phyloP scores from a whole-genome alignment of 2,888 invertebrate species.

The Julus scanicus region DNA sequence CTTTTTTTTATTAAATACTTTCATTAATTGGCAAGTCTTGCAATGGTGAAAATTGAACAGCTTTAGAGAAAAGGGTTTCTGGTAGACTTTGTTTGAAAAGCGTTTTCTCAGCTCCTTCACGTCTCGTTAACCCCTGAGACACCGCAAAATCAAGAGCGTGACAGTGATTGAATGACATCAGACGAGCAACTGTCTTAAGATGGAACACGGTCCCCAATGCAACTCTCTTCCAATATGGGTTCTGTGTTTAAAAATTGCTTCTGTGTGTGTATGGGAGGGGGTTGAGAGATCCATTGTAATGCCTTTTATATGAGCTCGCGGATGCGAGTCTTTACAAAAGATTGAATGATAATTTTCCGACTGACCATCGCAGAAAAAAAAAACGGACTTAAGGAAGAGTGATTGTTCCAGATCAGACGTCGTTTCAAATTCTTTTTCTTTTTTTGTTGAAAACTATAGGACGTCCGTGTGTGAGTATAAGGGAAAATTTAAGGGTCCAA shows the following conservation, averaged over 20 bases:
- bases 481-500: not conserved
- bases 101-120: constrained; percentile 19
- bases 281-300: not conserved
- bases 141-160: constrained; percentile 21
- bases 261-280: not conserved
- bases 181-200: constrained; percentile 15
- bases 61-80: not conserved
- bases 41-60: not conserved
- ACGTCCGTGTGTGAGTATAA: too few species aligned
- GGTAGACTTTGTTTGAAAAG: not conserved
- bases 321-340: not conserved
- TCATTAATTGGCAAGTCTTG: not conserved
- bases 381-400: constrained; percentile 1
- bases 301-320: not conserved
- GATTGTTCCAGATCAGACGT: not conserved
- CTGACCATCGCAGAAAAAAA: not conserved
- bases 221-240: not conserved
- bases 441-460: not conserved
- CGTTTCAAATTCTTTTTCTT: not conserved
- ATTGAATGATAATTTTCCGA: constrained; percentile 12
- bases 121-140: constrained; percentile 21
- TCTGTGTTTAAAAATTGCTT: not conserved
- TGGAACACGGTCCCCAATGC: not conserved
- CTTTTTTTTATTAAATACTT: not conserved
- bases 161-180: constrained; percentile 28